Conservation (phyloP, 1,140 invertebrate genomes). For the Drosophila tristis region DNA sequence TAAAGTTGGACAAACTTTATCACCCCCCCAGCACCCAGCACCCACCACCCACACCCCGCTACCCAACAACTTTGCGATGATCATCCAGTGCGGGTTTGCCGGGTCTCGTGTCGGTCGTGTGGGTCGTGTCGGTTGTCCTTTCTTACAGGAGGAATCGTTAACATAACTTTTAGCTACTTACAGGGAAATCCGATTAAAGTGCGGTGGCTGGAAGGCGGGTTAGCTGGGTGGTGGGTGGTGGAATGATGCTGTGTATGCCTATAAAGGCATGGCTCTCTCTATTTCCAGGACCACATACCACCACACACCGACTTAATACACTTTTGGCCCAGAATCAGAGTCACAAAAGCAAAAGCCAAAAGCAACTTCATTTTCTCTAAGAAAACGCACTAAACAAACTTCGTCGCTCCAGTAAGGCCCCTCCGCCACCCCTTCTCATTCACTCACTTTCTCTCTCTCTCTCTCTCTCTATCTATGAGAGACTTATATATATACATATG, state of each 20-base stretch:
- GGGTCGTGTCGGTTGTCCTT: background rate
- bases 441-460: background rate
- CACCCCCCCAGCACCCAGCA: too few relatives aligned
- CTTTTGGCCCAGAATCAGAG: constrained; percentile 60
- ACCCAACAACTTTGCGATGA: background rate
- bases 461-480: too few relatives aligned
- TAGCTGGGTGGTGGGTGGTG: background rate
- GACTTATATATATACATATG: too few relatives aligned
- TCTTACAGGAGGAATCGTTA: constrained; percentile 19
- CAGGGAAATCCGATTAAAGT: constrained; percentile 62
- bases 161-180: constrained; percentile 58
- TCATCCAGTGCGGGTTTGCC: too few relatives aligned
- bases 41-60: too few relatives aligned
- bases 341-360: constrained; percentile 62
- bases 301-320: constrained; percentile 63
- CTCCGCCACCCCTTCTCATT: background rate
- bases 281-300: constrained; percentile 1
- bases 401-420: constrained; percentile 1
- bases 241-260: constrained; percentile 9
- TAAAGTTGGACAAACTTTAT: constrained; percentile 5
- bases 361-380: constrained; percentile 71
- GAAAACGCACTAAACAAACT: constrained; percentile 65
- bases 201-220: constrained; percentile 49
- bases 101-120: too few relatives aligned
- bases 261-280: background rate